These are phyloP conservation scores for Callimorpha dominula DNA, from an alignment of 2,888 invertebrate species.

Conservation along the genomic window DNA sequence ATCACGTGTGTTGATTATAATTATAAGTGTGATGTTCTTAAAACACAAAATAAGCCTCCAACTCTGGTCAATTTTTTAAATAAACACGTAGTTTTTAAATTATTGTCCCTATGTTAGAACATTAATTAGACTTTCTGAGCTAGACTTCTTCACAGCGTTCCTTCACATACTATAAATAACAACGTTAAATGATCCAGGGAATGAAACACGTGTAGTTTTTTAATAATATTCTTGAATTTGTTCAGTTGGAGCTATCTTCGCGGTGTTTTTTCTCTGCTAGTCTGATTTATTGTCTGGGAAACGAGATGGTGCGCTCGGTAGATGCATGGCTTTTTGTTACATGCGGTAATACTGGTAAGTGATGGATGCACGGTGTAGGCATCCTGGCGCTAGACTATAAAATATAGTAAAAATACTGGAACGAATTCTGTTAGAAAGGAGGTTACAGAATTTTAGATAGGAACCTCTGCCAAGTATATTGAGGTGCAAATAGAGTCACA, in stretches of 20 bases:
- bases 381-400: background rate
- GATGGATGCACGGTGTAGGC: slow-evolving; percentile 11
- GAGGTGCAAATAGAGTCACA: too few relatives aligned
- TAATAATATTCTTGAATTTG: slow-evolving; percentile 8
- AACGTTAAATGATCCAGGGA: background rate
- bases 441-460: too few relatives aligned
- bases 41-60: too few relatives aligned
- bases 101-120: too few relatives aligned
- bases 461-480: too few relatives aligned
- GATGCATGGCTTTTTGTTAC: slow-evolving; percentile 31
- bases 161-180: background rate
- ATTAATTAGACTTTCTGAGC: background rate
- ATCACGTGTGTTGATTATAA: too few relatives aligned
- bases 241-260: slow-evolving; percentile 16
- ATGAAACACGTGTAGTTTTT: slow-evolving; percentile 13
- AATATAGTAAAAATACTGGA: background rate
- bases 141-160: background rate
- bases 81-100: too few relatives aligned
- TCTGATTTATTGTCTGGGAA: slow-evolving; percentile 51
- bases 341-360: slow-evolving; percentile 16
- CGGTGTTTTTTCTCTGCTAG: slow-evolving; percentile 41
- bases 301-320: slow-evolving; percentile 37
- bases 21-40: too few relatives aligned
- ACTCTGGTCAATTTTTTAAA: too few relatives aligned
- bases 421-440: too few relatives aligned